phyloP scores from a whole-genome alignment of 2,888 invertebrate genomes.

The Cerastis leucographa region DNA sequence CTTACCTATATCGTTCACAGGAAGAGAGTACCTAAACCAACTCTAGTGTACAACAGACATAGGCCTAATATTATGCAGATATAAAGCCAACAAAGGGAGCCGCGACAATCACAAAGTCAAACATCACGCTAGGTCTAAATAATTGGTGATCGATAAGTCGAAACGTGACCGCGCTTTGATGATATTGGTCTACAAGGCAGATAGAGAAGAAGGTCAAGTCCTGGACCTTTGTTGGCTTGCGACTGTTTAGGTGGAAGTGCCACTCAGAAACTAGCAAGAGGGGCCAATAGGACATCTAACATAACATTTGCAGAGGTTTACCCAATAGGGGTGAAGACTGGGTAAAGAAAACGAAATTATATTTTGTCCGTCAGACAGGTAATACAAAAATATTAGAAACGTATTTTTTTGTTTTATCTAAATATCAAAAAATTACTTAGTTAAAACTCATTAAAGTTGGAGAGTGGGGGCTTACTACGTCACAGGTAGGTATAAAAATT shows the following conservation, averaged over 20 bases:
- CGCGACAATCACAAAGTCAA: slow-evolving; percentile 44
- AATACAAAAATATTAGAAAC: too few species aligned
- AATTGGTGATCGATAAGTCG: slow-evolving; percentile 51
- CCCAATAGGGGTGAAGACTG: too few species aligned
- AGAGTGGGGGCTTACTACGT: too few species aligned
- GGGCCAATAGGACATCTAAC: neutral
- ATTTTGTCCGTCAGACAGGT: too few species aligned
- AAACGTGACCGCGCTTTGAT: slow-evolving; percentile 48
- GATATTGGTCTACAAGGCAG: neutral
- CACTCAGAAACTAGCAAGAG: neutral
- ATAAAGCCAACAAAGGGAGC: slow-evolving; percentile 7
- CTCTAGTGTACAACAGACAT: neutral
- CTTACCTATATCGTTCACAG: neutral
- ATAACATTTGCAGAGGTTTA: too few species aligned
- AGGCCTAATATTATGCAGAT: slow-evolving; percentile 9
- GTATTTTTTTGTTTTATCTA: too few species aligned
- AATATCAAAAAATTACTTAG: too few species aligned
- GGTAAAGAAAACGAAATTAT: too few species aligned
- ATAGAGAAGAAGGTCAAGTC: slow-evolving; percentile 30
- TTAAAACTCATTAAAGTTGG: too few species aligned
- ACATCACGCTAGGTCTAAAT: slow-evolving; percentile 39
- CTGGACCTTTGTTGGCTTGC: neutral
- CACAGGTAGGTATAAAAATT: too few species aligned
- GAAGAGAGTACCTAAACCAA: neutral
- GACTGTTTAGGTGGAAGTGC: neutral